Base-by-base conservation (phyloP, 2,888 invertebrate genomes). In the Drosophila vallismaia region DNA sequence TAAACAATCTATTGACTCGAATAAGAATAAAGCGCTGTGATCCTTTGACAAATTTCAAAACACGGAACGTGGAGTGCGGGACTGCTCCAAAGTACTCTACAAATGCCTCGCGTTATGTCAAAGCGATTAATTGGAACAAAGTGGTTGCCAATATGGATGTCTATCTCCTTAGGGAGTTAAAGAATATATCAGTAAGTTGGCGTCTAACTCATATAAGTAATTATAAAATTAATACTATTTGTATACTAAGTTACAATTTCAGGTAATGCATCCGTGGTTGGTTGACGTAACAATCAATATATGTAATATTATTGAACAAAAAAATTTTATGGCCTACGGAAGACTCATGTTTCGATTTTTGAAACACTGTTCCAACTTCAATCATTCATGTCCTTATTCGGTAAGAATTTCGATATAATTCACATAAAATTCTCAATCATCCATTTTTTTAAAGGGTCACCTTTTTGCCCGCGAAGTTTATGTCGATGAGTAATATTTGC, bases 341-440 rank as follows among this genome's bases (percentile, higher is more conserved):
- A 57, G n/a, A 9, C 14, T 44, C 3, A 12, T 57, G 9, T 45
- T 31, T n/a, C 28, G 45, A 7, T 6, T 49, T 3, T 1, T 45
- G 1, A 63, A 56, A 24, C 12, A 33, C 3, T 55, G 12, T 28
- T 29, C 50, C 9, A 63, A 63, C 33, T 29, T 56, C 0, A 63
- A 63, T n/a, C 55, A 63, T 26, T 55, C 55, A 7, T 63, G 63
- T 14, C 63, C 56, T 7, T 63, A 38, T 45, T 4, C 33, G 50
- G 63, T 56, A 55, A 31, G 38, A 19, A 3, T 2, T 4, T 28
- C 2, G 3, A 0, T 28, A 3, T 28, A 5, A 28, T 28, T 28
- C 28, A 0, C 28, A 28, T 1, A 19, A 19, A 19, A 19, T 19
- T 2, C 19, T 19, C 19, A 19, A 19, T 19, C 19, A 19, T 19